Percentiles rank a stretch among this genome's conserved stretches.
Conservation (phyloP, 2,797 vertebrate species). For the Hybognathus amarus region DNA sequence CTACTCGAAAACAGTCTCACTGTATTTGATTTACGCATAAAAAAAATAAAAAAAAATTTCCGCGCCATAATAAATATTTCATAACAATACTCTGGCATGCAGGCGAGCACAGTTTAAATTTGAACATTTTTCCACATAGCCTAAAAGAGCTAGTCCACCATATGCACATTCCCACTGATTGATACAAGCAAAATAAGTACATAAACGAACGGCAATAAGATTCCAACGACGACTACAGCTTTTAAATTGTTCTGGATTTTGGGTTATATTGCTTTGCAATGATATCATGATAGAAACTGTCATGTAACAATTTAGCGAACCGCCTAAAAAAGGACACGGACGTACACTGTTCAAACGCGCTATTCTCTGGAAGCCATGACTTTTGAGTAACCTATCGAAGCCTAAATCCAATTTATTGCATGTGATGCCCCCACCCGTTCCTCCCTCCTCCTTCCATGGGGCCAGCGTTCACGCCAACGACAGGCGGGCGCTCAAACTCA, state of each 20-base stretch:
- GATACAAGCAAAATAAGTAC: conserved; percentile 86
- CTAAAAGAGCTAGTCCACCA: conserved; percentile 86
- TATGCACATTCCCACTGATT: conserved; percentile 99
- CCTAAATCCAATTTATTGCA: conserved; percentile 66
- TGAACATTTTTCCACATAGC: conserved; percentile 74
- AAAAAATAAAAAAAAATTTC: conserved; percentile 33
- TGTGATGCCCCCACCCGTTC: conserved; percentile 63
- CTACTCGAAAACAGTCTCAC: conserved; percentile 79
- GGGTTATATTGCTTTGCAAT: conserved; percentile 80
- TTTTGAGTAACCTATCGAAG: conserved; percentile 28
- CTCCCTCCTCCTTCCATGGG: neutral
- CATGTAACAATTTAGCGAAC: conserved; percentile 37
- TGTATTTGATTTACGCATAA: conserved; percentile 71
- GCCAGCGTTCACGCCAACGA: conserved; percentile 72
- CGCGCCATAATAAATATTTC: conserved; percentile 79
- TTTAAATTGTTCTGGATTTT: conserved; percentile 64
- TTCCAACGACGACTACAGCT: conserved; percentile 75
- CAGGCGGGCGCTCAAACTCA: conserved; percentile 82
- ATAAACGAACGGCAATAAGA: conserved; percentile 68
- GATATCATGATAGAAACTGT: conserved; percentile 64
- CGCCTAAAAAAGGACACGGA: conserved; percentile 8
- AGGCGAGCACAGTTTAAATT: conserved; percentile 79
- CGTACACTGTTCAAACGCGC: neutral
- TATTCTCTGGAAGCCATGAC: conserved; percentile 31
- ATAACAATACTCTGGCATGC: conserved; percentile 82